These are phyloP conservation scores for Stegana nigrithorax DNA, from an alignment of 2,888 invertebrate species.

Conservation along the genomic window DNA sequence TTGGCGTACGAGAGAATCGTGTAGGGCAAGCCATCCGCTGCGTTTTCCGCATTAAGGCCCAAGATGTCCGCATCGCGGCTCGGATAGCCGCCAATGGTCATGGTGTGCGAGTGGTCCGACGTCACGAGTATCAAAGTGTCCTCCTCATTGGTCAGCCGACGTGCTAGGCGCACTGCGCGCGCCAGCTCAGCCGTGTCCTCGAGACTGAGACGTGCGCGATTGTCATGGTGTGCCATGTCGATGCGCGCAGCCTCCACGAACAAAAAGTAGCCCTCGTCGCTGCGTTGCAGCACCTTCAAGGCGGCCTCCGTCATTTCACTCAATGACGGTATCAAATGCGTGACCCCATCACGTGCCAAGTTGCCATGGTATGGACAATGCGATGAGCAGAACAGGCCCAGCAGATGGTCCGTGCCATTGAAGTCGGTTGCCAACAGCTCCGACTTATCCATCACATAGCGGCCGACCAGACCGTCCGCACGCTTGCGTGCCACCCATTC, in stretches of 20 bases:
- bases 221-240: conserved; percentile 73
- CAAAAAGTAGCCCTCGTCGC: conserved; percentile 76
- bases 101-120: conserved; percentile 83
- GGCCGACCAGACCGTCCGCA: conserved; percentile 48
- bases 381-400: conserved; percentile 71
- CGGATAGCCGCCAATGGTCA: conserved; percentile 82
- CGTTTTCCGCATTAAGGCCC: conserved; percentile 69
- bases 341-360: conserved; percentile 65
- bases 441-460: conserved; percentile 57
- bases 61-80: conserved; percentile 67
- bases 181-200: conserved; percentile 84
- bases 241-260: conserved; percentile 75
- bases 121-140: conserved; percentile 86
- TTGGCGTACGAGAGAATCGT: conserved; percentile 80
- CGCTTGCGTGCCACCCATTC: conserved; percentile 71
- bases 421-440: conserved; percentile 60
- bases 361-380: conserved; percentile 74
- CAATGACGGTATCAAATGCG: conserved; percentile 72
- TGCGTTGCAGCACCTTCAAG: conserved; percentile 72
- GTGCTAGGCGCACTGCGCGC: conserved; percentile 75
- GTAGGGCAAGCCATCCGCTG: conserved; percentile 74
- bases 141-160: conserved; percentile 71
- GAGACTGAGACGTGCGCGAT: conserved; percentile 75
- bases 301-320: conserved; percentile 77
- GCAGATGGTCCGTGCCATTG: conserved; percentile 70